These are phyloP conservation scores for Carcinoscorpius rotundicauda DNA, from an alignment of 1,140 invertebrate species.

Conservation along the genomic window DNA sequence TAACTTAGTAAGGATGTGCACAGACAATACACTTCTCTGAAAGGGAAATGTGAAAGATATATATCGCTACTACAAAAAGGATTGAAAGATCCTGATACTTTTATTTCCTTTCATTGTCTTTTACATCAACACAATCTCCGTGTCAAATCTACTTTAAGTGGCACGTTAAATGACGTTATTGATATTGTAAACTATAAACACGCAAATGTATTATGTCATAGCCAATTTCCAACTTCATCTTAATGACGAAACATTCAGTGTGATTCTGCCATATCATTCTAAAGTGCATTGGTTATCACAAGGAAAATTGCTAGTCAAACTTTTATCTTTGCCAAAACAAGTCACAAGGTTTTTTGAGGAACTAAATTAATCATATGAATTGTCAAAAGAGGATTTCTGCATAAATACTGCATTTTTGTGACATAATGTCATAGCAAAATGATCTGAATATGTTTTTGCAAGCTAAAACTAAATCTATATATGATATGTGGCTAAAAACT, in stretches of 20 bases:
- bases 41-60: neutral
- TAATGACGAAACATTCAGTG: neutral
- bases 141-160: neutral
- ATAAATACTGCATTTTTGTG: neutral
- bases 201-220: neutral
- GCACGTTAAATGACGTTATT: neutral
- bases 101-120: constrained; percentile 1
- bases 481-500: no score
- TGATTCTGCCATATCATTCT: neutral
- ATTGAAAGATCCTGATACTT: neutral
- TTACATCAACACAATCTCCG: constrained; percentile 5
- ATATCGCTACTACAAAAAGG: neutral
- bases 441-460: neutral
- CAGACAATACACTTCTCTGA: neutral
- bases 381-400: neutral
- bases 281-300: neutral
- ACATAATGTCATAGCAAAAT: neutral
- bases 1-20: neutral
- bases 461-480: neutral
- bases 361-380: neutral
- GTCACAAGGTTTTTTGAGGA: neutral
- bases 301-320: neutral
- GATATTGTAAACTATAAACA: neutral
- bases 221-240: neutral
- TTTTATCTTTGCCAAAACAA: neutral